A percentile compares a stretch with the other conserved stretches of the same genome.
phyloP scores from a whole-genome alignment of 2,888 invertebrate genomes.

The Zeuzera pyrina region DNA sequence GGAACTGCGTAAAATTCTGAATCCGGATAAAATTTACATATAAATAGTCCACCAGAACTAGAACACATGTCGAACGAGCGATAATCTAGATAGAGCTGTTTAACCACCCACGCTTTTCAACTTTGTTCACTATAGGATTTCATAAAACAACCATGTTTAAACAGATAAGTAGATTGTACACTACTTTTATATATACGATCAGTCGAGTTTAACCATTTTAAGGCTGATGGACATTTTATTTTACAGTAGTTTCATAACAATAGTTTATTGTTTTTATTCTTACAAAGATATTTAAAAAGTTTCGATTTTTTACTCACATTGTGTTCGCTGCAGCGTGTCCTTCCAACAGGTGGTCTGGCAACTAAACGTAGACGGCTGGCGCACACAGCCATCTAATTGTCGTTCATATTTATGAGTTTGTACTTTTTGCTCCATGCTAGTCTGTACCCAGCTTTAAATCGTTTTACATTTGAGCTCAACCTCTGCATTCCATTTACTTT shows the following conservation, averaged over 20 bases:
- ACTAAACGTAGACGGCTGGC: too few relatives aligned
- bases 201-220: too few relatives aligned
- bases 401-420: constrained; percentile 46
- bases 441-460: constrained; percentile 20
- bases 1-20: constrained; percentile 8
- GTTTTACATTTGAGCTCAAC: constrained; percentile 20
- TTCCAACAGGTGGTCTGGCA: constrained; percentile 35
- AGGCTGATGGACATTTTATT: not conserved
- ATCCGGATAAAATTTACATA: constrained; percentile 17
- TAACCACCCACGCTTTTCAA: not conserved
- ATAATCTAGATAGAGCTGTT: constrained; percentile 7
- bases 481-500: constrained; percentile 17
- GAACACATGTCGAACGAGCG: constrained; percentile 9
- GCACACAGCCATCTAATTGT: constrained; percentile 31
- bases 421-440: constrained; percentile 23
- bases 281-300: not conserved
- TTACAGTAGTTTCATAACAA: not conserved
- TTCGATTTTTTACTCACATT: too few relatives aligned
- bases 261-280: not conserved
- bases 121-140: too few relatives aligned
- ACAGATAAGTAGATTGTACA: too few relatives aligned
- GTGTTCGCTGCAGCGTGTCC: not conserved
- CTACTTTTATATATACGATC: too few relatives aligned
- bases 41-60: constrained; percentile 17
- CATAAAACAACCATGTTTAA: too few relatives aligned